Conservation (phyloP, 2,113 vertebrate genomes). For the Corythornis cristatus region DNA sequence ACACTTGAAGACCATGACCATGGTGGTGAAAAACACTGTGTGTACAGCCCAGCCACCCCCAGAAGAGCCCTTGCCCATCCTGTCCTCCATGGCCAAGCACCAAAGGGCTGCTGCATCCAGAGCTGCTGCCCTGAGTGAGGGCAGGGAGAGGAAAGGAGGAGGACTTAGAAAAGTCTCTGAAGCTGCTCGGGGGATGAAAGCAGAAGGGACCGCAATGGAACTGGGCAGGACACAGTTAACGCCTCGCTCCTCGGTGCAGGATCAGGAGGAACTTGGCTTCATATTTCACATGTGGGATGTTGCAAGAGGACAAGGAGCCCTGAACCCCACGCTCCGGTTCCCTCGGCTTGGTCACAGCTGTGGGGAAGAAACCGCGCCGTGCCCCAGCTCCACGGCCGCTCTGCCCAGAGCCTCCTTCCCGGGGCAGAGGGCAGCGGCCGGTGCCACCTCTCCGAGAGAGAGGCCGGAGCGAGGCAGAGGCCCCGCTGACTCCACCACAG, state of each 20-base stretch:
- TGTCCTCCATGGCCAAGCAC: neutral
- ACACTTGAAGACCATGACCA: neutral
- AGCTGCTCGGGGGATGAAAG: neutral
- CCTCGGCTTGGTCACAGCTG: neutral
- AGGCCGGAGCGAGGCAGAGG: neutral
- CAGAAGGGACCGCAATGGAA: neutral
- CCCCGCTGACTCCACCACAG: rapidly evolving
- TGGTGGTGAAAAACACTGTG: rapidly evolving
- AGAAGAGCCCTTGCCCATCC: neutral
- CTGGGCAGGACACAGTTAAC: conserved; percentile 37
- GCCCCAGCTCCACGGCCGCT: neutral
- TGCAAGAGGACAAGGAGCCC: conserved; percentile 46
- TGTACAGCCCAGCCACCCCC: rapidly evolving
- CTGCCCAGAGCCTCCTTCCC: neutral
- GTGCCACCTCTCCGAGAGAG: neutral
- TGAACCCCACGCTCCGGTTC: neutral
- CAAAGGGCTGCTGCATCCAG: neutral
- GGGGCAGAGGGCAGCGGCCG: neutral
- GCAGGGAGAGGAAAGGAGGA: neutral
- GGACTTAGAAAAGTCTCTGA: neutral
- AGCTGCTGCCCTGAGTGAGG: neutral
- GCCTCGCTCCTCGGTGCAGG: neutral
- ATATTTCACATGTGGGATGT: conserved; percentile 42
- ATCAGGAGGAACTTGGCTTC: conserved; percentile 58
- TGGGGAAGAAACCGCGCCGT: neutral